Evolutionary conservation across 2,113 vertebrate species (phyloP).

Genomic region (Mola mola): DNA sequence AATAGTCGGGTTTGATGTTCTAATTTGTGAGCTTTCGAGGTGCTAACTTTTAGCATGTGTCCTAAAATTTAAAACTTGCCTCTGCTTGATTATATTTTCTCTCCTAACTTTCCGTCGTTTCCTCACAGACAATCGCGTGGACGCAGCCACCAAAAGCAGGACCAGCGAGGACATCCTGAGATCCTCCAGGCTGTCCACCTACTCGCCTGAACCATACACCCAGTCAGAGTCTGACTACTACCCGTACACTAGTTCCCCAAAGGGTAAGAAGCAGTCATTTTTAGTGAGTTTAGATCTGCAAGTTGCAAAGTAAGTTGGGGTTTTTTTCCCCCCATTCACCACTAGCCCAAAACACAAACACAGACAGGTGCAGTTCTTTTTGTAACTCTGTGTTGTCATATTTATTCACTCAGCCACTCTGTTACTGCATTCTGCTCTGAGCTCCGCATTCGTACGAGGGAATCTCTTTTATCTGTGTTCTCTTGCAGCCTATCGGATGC

Average conservation of each 20-base stretch:
- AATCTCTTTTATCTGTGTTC: conserved; percentile 48
- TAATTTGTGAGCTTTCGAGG: neutral
- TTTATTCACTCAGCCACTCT: conserved; percentile 27
- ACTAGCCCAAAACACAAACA: conserved; percentile 13
- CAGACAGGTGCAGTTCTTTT: conserved; percentile 11
- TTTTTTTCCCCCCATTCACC: neutral
- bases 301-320: neutral
- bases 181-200: conserved; percentile 90
- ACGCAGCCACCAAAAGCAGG: conserved; percentile 93
- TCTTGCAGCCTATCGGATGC: conserved; percentile 68
- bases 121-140: conserved; percentile 81
- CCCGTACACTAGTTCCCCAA: conserved; percentile 90
- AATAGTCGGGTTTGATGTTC: no score
- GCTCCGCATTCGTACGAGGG: conserved; percentile 18
- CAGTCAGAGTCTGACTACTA: conserved; percentile 90
- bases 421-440: conserved; percentile 22
- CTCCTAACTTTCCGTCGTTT: conserved; percentile 5
- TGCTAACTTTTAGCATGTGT: no score
- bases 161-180: conserved; percentile 96
- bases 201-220: conserved; percentile 91
- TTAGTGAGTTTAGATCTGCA: neutral
- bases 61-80: no score
- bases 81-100: neutral
- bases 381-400: conserved; percentile 35
- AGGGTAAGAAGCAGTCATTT: conserved; percentile 79